Evolutionary conservation across 2,113 vertebrate species (phyloP).

Genomic region (Odontophorus gujanensis): DNA sequence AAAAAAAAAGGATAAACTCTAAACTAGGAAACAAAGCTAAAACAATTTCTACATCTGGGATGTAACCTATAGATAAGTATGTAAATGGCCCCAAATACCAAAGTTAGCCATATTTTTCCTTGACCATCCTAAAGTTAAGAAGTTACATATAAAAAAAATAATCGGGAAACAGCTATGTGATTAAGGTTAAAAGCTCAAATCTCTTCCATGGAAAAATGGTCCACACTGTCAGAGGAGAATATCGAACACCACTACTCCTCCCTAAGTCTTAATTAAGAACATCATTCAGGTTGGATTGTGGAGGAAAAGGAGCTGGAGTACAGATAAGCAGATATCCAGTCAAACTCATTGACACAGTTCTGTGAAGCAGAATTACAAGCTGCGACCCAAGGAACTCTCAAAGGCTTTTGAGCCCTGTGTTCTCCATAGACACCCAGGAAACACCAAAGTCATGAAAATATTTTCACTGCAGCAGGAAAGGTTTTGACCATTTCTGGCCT

Average conservation of each 20-base stretch:
- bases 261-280: neutral
- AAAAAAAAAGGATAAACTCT: neutral
- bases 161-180: neutral
- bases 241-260: neutral
- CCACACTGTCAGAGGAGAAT: neutral
- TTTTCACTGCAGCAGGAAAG: neutral
- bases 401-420: neutral
- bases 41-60: neutral
- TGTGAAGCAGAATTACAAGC: neutral
- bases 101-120: neutral
- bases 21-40: neutral
- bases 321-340: neutral
- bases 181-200: neutral
- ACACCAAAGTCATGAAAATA: neutral
- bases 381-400: neutral
- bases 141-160: neutral
- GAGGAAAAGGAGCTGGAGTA: neutral
- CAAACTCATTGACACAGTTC: neutral
- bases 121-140: neutral
- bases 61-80: neutral
- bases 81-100: neutral
- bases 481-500: constrained; percentile 2
- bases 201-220: neutral
- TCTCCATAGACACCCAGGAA: neutral
- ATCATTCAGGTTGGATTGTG: neutral